These are phyloP conservation scores for Anhinga anhinga DNA, from an alignment of 2,113 vertebrate genomes.

Conservation along the genomic window DNA sequence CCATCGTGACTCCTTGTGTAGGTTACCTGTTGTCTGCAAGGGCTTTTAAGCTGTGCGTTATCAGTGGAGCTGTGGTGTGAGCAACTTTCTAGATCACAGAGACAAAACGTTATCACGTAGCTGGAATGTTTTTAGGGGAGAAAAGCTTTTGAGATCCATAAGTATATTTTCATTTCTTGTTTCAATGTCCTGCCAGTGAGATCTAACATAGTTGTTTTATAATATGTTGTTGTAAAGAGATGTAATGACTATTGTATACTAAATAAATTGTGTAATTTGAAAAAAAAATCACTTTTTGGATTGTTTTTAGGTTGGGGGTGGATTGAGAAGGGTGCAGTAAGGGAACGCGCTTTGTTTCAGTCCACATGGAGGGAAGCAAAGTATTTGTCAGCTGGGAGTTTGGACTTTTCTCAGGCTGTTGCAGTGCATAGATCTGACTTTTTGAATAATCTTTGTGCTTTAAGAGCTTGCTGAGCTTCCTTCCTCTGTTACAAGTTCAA, in stretches of 20 bases:
- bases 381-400: neutral
- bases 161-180: conserved; percentile 12
- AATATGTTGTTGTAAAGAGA: conserved; percentile 53
- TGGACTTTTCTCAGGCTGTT: neutral
- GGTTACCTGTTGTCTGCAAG: neutral
- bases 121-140: neutral
- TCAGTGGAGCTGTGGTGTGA: neutral
- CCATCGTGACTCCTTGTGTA: neutral
- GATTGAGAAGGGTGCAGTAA: neutral
- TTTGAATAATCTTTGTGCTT: neutral
- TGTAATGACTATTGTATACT: conserved; percentile 55
- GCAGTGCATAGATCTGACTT: neutral
- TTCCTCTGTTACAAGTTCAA: neutral
- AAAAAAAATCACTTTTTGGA: neutral
- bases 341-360: neutral
- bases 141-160: neutral
- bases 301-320: neutral
- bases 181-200: conserved; percentile 32
- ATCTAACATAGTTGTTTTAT: conserved; percentile 60
- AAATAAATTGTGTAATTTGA: conserved; percentile 71
- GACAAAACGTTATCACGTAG: neutral
- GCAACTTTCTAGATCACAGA: neutral
- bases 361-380: neutral
- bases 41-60: accelerated
- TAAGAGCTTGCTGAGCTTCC: neutral